phyloP scores from a whole-genome alignment of 2,113 vertebrate genomes.

The Amblyornis subalaris region DNA sequence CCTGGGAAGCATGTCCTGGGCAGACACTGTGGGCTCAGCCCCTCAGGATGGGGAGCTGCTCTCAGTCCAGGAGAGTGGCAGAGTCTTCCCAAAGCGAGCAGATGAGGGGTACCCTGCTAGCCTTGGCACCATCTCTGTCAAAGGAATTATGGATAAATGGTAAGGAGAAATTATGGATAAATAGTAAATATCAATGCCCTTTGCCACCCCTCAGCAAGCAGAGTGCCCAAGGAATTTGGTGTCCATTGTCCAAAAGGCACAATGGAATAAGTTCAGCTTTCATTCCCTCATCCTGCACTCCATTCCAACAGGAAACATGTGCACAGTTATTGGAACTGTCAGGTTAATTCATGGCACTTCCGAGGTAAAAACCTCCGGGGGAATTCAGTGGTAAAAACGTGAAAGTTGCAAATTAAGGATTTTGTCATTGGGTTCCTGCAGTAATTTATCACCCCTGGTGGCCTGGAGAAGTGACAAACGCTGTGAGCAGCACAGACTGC shows the following conservation, averaged over 20 bases:
- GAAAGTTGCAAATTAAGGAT: not conserved
- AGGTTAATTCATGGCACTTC: not conserved
- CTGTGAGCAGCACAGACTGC: not conserved
- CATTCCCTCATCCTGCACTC: not conserved
- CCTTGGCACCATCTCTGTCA: not conserved
- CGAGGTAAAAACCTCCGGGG: rapidly evolving
- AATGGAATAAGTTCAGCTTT: not conserved
- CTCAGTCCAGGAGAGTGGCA: not conserved
- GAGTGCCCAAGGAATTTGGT: not conserved
- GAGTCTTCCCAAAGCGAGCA: not conserved
- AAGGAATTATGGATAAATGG: not conserved
- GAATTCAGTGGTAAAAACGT: not conserved
- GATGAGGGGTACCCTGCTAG: not conserved
- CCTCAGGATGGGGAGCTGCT: not conserved
- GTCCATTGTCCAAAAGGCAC: not conserved
- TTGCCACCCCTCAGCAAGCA: not conserved
- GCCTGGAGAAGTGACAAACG: not conserved
- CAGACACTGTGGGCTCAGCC: rapidly evolving
- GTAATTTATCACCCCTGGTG: not conserved
- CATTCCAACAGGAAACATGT: not conserved
- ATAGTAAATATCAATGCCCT: rapidly evolving
- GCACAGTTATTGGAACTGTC: not conserved
- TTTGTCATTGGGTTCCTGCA: not conserved
- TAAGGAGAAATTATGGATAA: not conserved
- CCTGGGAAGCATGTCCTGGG: not conserved